phyloP scores from a whole-genome alignment of 1,140 invertebrate genomes.

The Bombyx mori region ASM3026992v2 NC_085117.1:2851001-2851500 shows the following conservation, averaged over 20 bases:
- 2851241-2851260: neutral
- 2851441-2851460: neutral
- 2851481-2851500: neutral
- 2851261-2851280: slow-evolving; percentile 1
- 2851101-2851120: slow-evolving; percentile 11
- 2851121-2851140: slow-evolving; percentile 17
- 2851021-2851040: slow-evolving; percentile 12
- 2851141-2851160: slow-evolving; percentile 9
- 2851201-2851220: neutral
- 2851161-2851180: neutral
- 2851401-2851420: neutral
- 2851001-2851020: slow-evolving; percentile 1
- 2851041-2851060: slow-evolving; percentile 7
- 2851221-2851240: slow-evolving; percentile 1
- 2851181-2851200: slow-evolving; percentile 3
- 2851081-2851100: slow-evolving; percentile 1
- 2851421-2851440: neutral
- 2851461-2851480: neutral
- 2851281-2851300: neutral
- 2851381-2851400: slow-evolving; percentile 5
- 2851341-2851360: slow-evolving; percentile 10
- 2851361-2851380: slow-evolving; percentile 1
- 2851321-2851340: slow-evolving; percentile 8
- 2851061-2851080: neutral
- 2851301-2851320: slow-evolving; percentile 16